Base-by-base conservation (phyloP, 2,113 vertebrate species). In the Scartelaos histophorus region DNA sequence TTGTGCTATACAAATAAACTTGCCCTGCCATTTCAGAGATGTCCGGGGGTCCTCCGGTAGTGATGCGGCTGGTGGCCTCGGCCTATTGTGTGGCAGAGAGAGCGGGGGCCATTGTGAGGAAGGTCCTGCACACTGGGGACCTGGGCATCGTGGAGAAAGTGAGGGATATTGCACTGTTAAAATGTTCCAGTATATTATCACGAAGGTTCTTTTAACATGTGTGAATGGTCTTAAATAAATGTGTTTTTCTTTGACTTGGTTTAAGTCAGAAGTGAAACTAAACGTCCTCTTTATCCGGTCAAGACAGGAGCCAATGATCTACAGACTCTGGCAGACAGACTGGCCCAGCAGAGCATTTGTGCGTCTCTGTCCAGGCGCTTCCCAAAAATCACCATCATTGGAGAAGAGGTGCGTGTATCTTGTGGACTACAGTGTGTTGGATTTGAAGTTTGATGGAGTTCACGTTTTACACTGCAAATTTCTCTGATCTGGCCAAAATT, bases 121-220 rank as follows among this genome's bases (percentile, higher is more conserved):
- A 85, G 6, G 95, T 99, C 13, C 94, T 99, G 82, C 92, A 95
- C 29, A 92, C 91, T 64, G 97, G 98, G 84, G 95, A 98, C 16
- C 92, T 99, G 47, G 97, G 93, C 7, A 94, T 98, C 43, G 94
- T 99, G 71, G 95, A 98, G 78, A 99, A 99, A 95, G 98, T 98
- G 12, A 34, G 57, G 17, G 9, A 21, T 21, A 19, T 51, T 51
- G 49, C 49, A 6, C 49, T 43, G 10, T 43, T 9, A 43, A 43
- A 51, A 51, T 51, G 49, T 13, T 0, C 38, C 38, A 43, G 38
- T 43, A 9, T 43, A 7, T 29, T 16, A 51, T 19, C 15, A 51
- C 16, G 4, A 49, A 49, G 3, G 16, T 15, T 12, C 46, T 56
- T 21, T 11, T 21, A 19, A 56, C 10, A 10, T 22, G 21, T 49